Evolutionary conservation across 2,888 invertebrate species (phyloP), one percentile per base, ranked within the genome.

Genomic region (Lepidochrysops patricia): DNA sequence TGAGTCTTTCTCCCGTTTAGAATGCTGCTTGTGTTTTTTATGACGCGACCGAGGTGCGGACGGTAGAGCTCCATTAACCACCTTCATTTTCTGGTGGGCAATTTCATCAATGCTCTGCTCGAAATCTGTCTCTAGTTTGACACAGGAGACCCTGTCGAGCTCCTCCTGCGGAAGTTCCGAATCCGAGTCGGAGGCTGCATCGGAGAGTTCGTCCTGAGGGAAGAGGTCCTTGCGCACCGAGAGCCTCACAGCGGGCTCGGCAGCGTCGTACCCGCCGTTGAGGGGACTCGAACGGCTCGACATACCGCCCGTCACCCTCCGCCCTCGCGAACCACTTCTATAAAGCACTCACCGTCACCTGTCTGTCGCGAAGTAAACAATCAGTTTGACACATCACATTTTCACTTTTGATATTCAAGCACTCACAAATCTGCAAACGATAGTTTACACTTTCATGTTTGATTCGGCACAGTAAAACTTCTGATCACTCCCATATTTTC

Each of bases 311-410:
- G 81, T 84, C 82, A 77, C 84, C 84, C 85, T 79, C 83, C 84
- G 78, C 86, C 84, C 83, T 80, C 79, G 66, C 79, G 76, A 79
- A 79, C 84, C 82, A 84, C 87, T 87, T 84, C 84, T 84, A 84
- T 80, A 79, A 82, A 77, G 84, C 85, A 80, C 69, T 70, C 71
- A 71, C 73, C 68, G 72, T 87, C 88, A 87, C 87, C 88, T 88
- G 87, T 84, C 86, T 72, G 68, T 69, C 80, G 84, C 77, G 88
- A 89, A 79, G 89, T 89, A 89, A 89, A 89, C 89, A 89, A 89
- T 89, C 88, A 76, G 80, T 88, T 89, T 89, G 89, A 89, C 89
- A 89, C 89, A 89, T 89, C 88, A 89, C 89, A 89, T 89, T 89
- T 88, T 89, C 88, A 88, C 87, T 88, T 87, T 87, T 84, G 82